Base-by-base conservation (phyloP, 2,888 invertebrate species). In the Monopis laevigella region DNA sequence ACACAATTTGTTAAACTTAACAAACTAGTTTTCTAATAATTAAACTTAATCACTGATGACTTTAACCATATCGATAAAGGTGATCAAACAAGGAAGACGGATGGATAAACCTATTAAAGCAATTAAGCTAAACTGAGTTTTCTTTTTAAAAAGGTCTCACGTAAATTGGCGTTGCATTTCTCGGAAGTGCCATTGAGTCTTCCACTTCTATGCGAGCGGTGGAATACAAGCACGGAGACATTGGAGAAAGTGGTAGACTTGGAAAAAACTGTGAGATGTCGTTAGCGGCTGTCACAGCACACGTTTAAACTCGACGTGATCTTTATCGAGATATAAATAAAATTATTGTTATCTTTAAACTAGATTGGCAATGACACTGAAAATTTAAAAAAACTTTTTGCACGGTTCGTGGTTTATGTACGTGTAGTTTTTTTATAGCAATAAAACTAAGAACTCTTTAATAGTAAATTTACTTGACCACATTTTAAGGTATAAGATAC, bases 71-170 rank as follows among this genome's bases (percentile, higher is more conserved):
- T 36, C 36, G 36, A 21, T 36, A 6, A 16, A n/a, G 17, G 32
- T 17, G 32, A 32, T 36, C 21, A 21, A 36, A 36, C 21, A 12
- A 36, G 36, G 36, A 36, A 36, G 36, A 36, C 21, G 11, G 4
- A 36, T 36, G 4, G 21, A 21, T 36, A 12, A 36, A 36, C 36
- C 2, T 17, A 17, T 32, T 32, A 32, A 30, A 30, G 32, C 17
- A 16, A 17, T 32, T 32, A 32, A 32, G 32, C 11, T 32, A 17
- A 29, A 32, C 8, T 17, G 10, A 32, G 32, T 59, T 68, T 65
- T 71, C 67, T 64, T n/a, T n/a, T 51, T 42, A 46, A 42, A 40
- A 49, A 49, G 51, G 54, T 67, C 63, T 50, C 66, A 65, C 69
- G 60, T 59, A 14, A 17, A 42, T 44, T 43, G 35, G 44, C 40